These are phyloP conservation scores for Aphelenchoides fujianensis DNA, from an alignment of 1,140 invertebrate genomes.

Conservation along the genomic window DNA sequence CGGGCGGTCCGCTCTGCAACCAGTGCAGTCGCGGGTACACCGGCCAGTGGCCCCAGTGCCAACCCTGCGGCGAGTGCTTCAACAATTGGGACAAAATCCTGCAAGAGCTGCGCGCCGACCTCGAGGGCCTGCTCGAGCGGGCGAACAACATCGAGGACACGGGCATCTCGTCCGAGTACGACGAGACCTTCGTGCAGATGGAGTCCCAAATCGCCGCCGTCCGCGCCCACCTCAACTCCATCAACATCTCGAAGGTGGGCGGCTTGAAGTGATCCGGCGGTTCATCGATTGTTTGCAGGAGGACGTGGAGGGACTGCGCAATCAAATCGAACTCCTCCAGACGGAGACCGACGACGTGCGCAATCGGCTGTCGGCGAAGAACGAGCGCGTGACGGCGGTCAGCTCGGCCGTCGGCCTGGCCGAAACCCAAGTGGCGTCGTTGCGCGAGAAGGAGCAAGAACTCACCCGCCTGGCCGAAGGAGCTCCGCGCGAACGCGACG, in stretches of 20 bases:
- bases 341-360: constrained; percentile 40
- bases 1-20: constrained; percentile 91
- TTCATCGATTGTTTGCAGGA: constrained; percentile 33
- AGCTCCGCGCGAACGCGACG: constrained; percentile 49
- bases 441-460: constrained; percentile 43
- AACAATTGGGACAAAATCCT: constrained; percentile 94
- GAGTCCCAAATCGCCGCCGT: constrained; percentile 50
- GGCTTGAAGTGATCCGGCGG: constrained; percentile 26
- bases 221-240: constrained; percentile 44
- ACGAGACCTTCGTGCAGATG: constrained; percentile 56
- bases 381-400: constrained; percentile 44
- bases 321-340: constrained; percentile 40
- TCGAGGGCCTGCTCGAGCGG: constrained; percentile 47
- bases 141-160: constrained; percentile 63
- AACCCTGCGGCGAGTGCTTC: constrained; percentile 95
- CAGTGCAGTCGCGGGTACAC: constrained; percentile 87
- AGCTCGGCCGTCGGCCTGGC: constrained; percentile 50
- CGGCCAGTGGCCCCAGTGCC: constrained; percentile 82
- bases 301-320: constrained; percentile 38
- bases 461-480: constrained; percentile 44
- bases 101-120: constrained; percentile 67
- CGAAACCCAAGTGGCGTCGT: constrained; percentile 32
- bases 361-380: constrained; percentile 42
- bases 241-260: constrained; percentile 58
- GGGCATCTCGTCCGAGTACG: constrained; percentile 61